phyloP scores from a whole-genome alignment of 2,113 vertebrate species.

The Oreochromis niloticus region DNA sequence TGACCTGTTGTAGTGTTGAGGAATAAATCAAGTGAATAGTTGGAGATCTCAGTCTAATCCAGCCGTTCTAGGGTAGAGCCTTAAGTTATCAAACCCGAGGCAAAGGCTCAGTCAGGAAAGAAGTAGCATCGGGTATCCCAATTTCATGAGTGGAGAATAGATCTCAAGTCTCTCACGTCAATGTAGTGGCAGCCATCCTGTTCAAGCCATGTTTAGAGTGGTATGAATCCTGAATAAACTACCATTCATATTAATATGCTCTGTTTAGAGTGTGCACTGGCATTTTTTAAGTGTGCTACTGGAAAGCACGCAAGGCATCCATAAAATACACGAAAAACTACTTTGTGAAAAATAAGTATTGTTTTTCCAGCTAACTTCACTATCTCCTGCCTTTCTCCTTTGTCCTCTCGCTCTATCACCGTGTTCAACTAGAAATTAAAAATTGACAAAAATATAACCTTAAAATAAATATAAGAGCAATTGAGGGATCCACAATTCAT shows the following conservation, averaged over 20 bases:
- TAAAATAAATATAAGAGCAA: background rate
- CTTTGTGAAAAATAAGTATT: background rate
- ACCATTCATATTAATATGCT: background rate
- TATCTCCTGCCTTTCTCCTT: fast-evolving
- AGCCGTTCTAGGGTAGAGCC: background rate
- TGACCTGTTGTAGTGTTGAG: background rate
- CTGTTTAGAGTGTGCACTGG: background rate
- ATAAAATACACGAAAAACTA: fast-evolving
- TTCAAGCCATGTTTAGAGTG: fast-evolving
- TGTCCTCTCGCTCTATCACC: background rate
- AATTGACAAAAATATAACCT: background rate
- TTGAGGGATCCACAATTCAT: background rate
- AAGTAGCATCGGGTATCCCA: fast-evolving
- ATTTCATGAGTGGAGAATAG: fast-evolving
- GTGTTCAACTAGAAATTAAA: background rate
- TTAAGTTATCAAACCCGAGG: fast-evolving
- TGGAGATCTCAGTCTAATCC: background rate
- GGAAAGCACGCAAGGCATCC: background rate
- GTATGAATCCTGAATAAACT: background rate
- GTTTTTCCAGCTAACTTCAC: background rate
- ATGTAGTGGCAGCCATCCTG: background rate
- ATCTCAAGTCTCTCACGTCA: background rate
- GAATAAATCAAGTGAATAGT: background rate
- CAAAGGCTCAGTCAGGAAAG: background rate
- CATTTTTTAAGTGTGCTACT: background rate